Evolutionary conservation across 2,888 invertebrate species (phyloP).

Genomic region (Chrysolina americana): DNA sequence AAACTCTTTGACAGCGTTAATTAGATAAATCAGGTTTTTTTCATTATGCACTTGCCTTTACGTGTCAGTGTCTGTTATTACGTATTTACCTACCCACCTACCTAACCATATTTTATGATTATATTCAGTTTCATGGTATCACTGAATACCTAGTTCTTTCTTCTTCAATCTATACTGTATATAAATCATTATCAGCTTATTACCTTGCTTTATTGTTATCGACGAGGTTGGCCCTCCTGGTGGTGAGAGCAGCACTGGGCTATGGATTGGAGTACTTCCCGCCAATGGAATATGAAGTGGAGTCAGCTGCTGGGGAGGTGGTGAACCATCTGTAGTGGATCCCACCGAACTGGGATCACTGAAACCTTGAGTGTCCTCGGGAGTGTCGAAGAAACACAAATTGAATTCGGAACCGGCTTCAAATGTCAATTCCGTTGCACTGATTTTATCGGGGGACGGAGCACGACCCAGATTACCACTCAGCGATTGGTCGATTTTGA

Average conservation of each 20-base stretch:
- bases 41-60: too few relatives aligned
- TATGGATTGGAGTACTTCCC: constrained; percentile 58
- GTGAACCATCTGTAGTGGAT: constrained; percentile 70
- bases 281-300: constrained; percentile 61
- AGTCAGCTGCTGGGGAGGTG: constrained; percentile 62
- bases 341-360: constrained; percentile 80
- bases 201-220: constrained; percentile 67
- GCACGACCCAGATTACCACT: constrained; percentile 76
- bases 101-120: too few relatives aligned
- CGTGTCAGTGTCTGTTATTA: too few relatives aligned
- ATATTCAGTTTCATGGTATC: too few relatives aligned
- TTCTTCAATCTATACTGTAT: too few relatives aligned
- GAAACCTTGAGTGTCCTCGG: constrained; percentile 79
- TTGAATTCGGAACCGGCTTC: constrained; percentile 85
- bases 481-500: constrained; percentile 77
- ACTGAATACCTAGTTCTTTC: too few relatives aligned
- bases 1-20: too few relatives aligned
- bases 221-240: constrained; percentile 61
- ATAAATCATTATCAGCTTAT: not conserved
- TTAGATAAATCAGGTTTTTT: too few relatives aligned
- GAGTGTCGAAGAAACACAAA: constrained; percentile 84
- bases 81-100: too few relatives aligned
- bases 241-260: constrained; percentile 61
- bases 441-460: constrained; percentile 74
- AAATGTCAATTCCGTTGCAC: constrained; percentile 77